Conservation (phyloP, 2,888 invertebrate species). For the Microctonus hyperodae region DNA sequence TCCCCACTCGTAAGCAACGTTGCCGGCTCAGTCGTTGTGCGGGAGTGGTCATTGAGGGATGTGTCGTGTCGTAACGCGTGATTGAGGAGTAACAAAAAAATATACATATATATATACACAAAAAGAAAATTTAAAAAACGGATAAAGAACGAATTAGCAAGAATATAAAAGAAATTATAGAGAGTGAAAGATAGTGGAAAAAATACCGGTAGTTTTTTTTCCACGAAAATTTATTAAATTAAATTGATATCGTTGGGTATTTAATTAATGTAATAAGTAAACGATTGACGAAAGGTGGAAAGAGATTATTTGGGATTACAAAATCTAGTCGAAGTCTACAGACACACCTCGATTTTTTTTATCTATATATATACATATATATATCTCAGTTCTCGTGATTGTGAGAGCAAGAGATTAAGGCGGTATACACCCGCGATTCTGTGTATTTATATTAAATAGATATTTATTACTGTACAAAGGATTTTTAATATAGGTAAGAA, state of each 20-base stretch:
- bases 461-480: conserved; percentile 58
- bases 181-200: conserved; percentile 16
- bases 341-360: too few species aligned
- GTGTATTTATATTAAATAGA: conserved; percentile 54
- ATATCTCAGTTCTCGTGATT: conserved; percentile 23
- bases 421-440: conserved; percentile 36
- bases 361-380: too few species aligned
- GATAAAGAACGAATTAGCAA: conserved; percentile 17
- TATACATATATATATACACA: conserved; percentile 26
- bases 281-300: background rate
- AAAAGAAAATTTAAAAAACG: conserved; percentile 18
- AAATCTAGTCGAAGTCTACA: conserved; percentile 34
- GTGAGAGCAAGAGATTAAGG: conserved; percentile 14
- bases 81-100: conserved; percentile 50
- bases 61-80: conserved; percentile 58
- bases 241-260: conserved; percentile 10
- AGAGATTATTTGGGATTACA: conserved; percentile 7
- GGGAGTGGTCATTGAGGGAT: conserved; percentile 63
- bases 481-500: conserved; percentile 56
- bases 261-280: background rate
- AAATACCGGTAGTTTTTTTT: conserved; percentile 38
- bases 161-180: conserved; percentile 22
- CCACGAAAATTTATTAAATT: conserved; percentile 19
- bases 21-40: conserved; percentile 62
- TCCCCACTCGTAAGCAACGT: conserved; percentile 53